A percentile compares a stretch with the other conserved stretches of the same genome.
Evolutionary conservation across 2,888 invertebrate species (phyloP).

Genomic region (Dusona sp.): DNA sequence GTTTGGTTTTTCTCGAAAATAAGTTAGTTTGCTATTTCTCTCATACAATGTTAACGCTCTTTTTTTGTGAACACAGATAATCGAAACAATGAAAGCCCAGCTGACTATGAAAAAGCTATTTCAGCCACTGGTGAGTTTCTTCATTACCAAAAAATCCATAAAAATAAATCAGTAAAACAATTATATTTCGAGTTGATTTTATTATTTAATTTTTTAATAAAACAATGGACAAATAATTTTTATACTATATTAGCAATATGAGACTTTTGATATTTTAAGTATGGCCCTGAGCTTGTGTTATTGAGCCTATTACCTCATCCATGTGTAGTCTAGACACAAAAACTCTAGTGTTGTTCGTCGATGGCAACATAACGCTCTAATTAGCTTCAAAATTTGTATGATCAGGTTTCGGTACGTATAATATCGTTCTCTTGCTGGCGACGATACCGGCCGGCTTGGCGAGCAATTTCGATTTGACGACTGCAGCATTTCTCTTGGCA

Average conservation of each 20-base stretch:
- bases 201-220: not conserved
- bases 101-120: conserved; percentile 90
- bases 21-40: not conserved
- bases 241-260: too few species aligned
- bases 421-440: conserved; percentile 87
- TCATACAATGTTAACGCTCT: not conserved
- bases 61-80: conserved; percentile 54
- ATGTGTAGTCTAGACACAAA: not conserved
- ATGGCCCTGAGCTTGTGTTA: not conserved
- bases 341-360: not conserved
- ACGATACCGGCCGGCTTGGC: conserved; percentile 88
- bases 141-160: not conserved
- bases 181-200: not conserved
- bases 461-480: conserved; percentile 90
- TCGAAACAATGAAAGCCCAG: conserved; percentile 75
- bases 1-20: not conserved
- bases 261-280: not conserved
- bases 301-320: not conserved
- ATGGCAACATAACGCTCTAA: not conserved
- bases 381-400: not conserved
- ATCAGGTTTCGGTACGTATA: conserved; percentile 89
- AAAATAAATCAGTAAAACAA: too few species aligned
- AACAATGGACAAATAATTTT: not conserved
- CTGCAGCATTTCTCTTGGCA: conserved; percentile 90
- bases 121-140: conserved; percentile 86